Percentiles rank a stretch among this genome's conserved stretches.
Evolutionary conservation across 2,113 vertebrate genomes (phyloP).

Genomic region (Thamnophis sirtalis): DNA sequence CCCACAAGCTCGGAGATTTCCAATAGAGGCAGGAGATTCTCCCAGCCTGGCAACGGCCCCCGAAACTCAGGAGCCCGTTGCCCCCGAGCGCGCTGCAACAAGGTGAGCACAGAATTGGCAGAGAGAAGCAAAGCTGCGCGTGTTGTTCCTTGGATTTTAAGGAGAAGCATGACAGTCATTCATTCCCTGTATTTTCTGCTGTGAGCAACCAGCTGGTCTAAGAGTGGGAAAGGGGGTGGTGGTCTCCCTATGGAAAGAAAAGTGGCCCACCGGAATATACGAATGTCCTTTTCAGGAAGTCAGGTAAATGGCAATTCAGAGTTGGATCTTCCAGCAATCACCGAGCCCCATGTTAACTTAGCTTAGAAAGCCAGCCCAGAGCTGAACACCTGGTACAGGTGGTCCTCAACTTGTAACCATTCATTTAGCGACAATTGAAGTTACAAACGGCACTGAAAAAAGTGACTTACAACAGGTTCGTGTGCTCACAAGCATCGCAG

Average conservation of each 20-base stretch:
- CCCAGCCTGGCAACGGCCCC: conserved; percentile 50
- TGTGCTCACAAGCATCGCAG: not conserved
- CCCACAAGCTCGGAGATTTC: conserved; percentile 59
- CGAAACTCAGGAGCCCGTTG: conserved; percentile 9
- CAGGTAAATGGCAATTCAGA: not conserved
- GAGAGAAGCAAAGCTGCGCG: not conserved
- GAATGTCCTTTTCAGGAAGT: not conserved
- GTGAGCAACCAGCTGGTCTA: not conserved
- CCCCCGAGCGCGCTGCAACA: not conserved
- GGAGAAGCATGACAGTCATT: not conserved
- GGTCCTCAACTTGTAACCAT: not conserved
- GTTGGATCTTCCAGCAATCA: not conserved
- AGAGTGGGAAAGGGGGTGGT: too few species aligned
- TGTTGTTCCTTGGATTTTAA: not conserved
- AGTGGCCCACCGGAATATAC: too few species aligned
- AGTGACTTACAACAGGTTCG: not conserved
- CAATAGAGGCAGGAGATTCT: conserved; percentile 71
- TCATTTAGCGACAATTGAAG: not conserved
- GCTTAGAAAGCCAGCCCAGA: not conserved
- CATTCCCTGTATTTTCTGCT: not conserved
- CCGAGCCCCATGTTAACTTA: not conserved
- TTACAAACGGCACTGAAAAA: not conserved
- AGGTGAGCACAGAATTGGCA: not conserved
- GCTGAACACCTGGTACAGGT: not conserved
- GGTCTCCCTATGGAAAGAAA: not conserved